phyloP scores from a whole-genome alignment of 2,888 invertebrate genomes.

The Meghimatium bilineatum region DNA sequence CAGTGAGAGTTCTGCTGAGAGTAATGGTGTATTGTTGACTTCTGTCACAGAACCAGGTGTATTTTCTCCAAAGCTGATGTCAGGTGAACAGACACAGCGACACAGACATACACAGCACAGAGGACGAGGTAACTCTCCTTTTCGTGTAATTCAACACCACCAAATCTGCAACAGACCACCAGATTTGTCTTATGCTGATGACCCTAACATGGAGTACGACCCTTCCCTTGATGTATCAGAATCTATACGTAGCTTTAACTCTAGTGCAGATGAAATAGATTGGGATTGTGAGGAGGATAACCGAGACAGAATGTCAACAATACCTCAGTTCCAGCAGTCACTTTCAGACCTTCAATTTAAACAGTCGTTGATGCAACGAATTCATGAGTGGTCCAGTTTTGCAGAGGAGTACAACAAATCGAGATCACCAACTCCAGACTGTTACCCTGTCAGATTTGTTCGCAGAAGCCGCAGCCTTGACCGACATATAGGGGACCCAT shows the following conservation, averaged over 20 bases:
- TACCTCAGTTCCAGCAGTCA: conserved; percentile 53
- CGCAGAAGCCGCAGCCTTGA: conserved; percentile 59
- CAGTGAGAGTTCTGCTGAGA: conserved; percentile 20
- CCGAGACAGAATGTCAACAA: conserved; percentile 55
- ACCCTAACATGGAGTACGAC: conserved; percentile 42
- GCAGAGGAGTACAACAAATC: conserved; percentile 57
- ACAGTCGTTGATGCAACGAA: conserved; percentile 61
- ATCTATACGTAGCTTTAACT: conserved; percentile 55
- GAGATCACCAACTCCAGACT: conserved; percentile 59
- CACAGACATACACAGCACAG: conserved; percentile 24
- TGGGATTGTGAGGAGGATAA: conserved; percentile 45
- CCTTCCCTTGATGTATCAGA: conserved; percentile 53
- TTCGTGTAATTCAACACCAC: conserved; percentile 16
- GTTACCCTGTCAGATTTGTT: conserved; percentile 50
- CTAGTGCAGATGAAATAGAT: conserved; percentile 51
- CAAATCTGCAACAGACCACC: conserved; percentile 24
- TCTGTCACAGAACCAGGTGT: conserved; percentile 6
- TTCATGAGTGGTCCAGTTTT: conserved; percentile 62
- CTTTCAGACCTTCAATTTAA: conserved; percentile 61
- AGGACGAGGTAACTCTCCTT: conserved; percentile 18
- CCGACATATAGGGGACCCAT: conserved; percentile 57
- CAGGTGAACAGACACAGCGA: conserved; percentile 43
- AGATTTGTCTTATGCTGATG: conserved; percentile 35
- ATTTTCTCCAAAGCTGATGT: conserved; percentile 3
- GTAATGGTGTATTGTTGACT: conserved; percentile 17